Evolutionary conservation across 2,113 vertebrate species (phyloP), one percentile per base, ranked within the genome.

Genomic region (Ameiurus melas): DNA sequence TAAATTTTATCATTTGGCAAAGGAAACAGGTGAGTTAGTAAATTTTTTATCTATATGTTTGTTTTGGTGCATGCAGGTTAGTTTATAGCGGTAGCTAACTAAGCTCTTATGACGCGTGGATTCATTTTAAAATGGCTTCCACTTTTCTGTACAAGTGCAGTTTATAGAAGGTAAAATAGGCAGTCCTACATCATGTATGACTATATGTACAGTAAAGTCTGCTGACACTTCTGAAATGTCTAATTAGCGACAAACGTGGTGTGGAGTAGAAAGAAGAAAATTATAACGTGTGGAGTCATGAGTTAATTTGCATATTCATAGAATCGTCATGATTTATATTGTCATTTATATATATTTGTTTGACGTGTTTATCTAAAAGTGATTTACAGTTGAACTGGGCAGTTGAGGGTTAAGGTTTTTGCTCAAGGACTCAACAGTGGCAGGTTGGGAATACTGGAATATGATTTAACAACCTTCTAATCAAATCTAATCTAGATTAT

Each of bases 1-100:
- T 93, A 99, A 99, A 90, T 99, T 99, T 90, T 99, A 99, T 92
- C 97, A 98, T 60, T 90, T 99, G 90, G 98, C 98, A 0, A 99
- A 99, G 93, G 98, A 99, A 94, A 99, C 98, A 0, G 98, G 98
- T 99, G 93, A 95, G 90, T 30, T 10, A 25, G 30, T 68, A 27
- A 0, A 7, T 12, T 25, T 53, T n/a, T 17, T 8, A 8, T 10
- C 36, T 33, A 0, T 60, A 3, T 53, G 8, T 85, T 70, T 58
- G 22, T 22, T 57, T 83, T 58, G 53, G 55, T 66, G 43, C 2
- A 9, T 33, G 17, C 8, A 83, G 53, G 39, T n/a, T 33, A 62
- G 36, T 55, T 55, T 16, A 16, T 4, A 2, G 9, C 2, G 4
- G n/a, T 77, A 16, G 83, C 84, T 68, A n/a, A n/a, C 30, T 36